Conservation (phyloP, 2,113 vertebrate species). For the Motacilla tschutschensis region DNA sequence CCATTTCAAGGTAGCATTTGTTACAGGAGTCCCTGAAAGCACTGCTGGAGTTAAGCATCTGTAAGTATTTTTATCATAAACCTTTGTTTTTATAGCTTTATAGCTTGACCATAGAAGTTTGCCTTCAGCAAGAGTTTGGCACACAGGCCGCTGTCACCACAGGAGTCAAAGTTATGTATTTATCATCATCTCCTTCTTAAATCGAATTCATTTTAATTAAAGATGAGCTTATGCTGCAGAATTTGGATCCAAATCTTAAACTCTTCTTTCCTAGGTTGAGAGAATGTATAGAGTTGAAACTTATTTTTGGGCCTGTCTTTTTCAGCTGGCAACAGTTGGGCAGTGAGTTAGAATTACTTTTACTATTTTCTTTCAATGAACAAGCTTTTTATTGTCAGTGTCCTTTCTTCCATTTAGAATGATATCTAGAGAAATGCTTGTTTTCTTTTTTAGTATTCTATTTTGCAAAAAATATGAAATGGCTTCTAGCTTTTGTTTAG, state of each 20-base stretch:
- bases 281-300: background rate
- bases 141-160: background rate
- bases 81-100: conserved; percentile 16
- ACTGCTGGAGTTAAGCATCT: conserved; percentile 13
- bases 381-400: background rate
- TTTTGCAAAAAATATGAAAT: background rate
- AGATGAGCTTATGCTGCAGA: conserved; percentile 1
- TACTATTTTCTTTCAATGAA: background rate
- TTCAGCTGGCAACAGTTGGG: background rate
- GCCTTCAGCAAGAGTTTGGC: background rate
- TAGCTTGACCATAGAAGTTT: conserved; percentile 1
- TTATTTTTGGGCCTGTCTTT: background rate
- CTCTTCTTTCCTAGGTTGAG: background rate
- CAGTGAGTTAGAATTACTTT: background rate
- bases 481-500: background rate
- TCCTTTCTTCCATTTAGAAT: background rate
- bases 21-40: background rate
- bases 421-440: background rate
- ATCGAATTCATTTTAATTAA: conserved; percentile 22
- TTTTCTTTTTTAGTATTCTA: background rate
- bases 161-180: background rate
- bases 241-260: background rate
- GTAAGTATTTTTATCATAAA: conserved; percentile 19
- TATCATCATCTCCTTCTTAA: background rate
- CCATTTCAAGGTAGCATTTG: background rate